Base-by-base conservation (phyloP, 2,113 vertebrate genomes). In the Oncorhynchus mykiss region DNA sequence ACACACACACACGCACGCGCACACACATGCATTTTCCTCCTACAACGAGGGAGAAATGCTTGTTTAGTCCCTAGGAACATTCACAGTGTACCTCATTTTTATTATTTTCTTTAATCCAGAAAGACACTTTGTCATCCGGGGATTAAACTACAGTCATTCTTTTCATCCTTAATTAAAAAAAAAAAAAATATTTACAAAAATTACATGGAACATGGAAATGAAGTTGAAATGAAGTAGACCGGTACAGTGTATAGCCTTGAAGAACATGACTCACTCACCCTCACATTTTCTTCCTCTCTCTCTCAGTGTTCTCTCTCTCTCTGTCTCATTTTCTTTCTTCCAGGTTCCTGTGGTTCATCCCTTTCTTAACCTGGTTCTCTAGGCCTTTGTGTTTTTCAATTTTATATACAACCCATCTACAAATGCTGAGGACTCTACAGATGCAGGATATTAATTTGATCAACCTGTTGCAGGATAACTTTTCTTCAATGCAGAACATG, bases 71-170 rank as follows among this genome's bases (percentile, higher is more conserved):
- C 16, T 68, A 18, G 67, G 20, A 68, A 39, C 31, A 62, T 29
- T 68, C 31, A n/a, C 29, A 20, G 3, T 68, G 67, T 39, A 39
- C 67, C 67, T 68, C 29, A 20, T 68, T n/a, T 18, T 8, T 8
- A 68, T 68, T 9, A 39, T 68, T 9, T 68, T 34, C 31, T 67
- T 31, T 31, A 7, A 24, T 29, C 24, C 27, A 29, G 27, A 31
- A 67, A 31, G 13, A 67, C 27, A 29, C 29, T 39, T 34, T 68
- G 31, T 68, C 67, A 68, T 68, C 67, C 3, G 67, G 51, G 67
- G 31, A 68, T 68, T 34, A 39, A 68, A 68, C 51, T 54, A 31
- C 14, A 68, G 67, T 68, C 39, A 68, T 68, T 68, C 67, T 68
- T 54, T 70, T 49, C 39, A 70, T 70, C 68, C 22, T 14, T n/a